Percentiles rank a stretch among this genome's conserved stretches.
Conservation (phyloP, 1,140 invertebrate genomes). For the Manduca sexta region DNA sequence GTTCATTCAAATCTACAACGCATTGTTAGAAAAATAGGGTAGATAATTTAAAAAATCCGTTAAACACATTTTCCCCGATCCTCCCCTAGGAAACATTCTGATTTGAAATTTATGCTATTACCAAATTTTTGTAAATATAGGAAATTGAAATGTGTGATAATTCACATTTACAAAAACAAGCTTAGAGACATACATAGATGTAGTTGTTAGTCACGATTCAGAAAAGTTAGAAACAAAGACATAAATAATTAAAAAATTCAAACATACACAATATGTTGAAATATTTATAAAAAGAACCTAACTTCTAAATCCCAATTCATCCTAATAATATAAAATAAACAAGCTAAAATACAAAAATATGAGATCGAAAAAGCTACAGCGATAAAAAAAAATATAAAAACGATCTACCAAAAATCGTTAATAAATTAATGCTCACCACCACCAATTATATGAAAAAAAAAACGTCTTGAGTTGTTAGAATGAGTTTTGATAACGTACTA, state of each 20-base stretch:
- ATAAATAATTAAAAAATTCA: background rate
- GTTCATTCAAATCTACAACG: too few species aligned
- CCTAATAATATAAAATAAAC: background rate
- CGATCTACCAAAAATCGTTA: background rate
- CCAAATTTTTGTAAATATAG: too few species aligned
- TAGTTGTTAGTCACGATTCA: conserved; percentile 1
- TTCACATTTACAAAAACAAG: too few species aligned
- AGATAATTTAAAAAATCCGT: too few species aligned
- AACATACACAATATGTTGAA: background rate
- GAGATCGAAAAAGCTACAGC: conserved; percentile 1
- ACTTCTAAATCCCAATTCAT: too few species aligned
- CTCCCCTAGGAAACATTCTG: too few species aligned
- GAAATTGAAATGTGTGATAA: too few species aligned
- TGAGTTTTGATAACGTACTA: background rate
- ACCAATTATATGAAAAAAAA: background rate
- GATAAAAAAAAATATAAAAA: background rate
- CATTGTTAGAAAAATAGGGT: too few species aligned
- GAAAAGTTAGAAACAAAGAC: background rate
- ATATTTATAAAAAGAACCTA: too few species aligned
- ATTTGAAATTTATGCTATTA: too few species aligned
- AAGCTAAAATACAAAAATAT: background rate
- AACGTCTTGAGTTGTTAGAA: background rate
- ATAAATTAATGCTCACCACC: background rate
- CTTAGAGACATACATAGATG: background rate
- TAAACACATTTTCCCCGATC: too few species aligned